Conservation (phyloP, 1,140 invertebrate species). For the Magallana gigas region DNA sequence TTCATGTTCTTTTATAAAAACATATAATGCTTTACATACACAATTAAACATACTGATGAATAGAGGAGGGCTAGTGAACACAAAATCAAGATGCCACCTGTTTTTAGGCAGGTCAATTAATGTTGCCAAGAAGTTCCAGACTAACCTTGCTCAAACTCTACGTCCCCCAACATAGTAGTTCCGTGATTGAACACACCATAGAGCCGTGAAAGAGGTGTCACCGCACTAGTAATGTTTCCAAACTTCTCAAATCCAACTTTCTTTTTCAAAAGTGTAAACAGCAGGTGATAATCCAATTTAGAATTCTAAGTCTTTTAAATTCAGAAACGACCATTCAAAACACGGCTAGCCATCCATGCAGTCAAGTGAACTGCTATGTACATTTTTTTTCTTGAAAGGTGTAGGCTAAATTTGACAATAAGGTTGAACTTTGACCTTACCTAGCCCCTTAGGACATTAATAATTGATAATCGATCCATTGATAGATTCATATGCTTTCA, state of each 20-base stretch:
- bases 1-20: neutral
- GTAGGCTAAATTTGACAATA: slow-evolving; percentile 35
- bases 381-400: slow-evolving; percentile 27
- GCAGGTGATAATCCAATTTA: slow-evolving; percentile 20
- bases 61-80: neutral
- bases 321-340: slow-evolving; percentile 21
- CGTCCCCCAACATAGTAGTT: slow-evolving; percentile 8
- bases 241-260: slow-evolving; percentile 12
- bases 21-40: neutral
- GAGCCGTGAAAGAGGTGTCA: neutral
- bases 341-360: slow-evolving; percentile 31
- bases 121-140: neutral
- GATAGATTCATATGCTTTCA: slow-evolving; percentile 34
- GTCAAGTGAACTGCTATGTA: neutral
- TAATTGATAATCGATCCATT: slow-evolving; percentile 16
- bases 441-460: slow-evolving; percentile 24
- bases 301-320: slow-evolving; percentile 2
- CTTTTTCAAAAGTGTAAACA: slow-evolving; percentile 29
- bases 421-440: slow-evolving; percentile 31
- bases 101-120: neutral
- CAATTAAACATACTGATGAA: slow-evolving; percentile 10
- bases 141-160: slow-evolving; percentile 15
- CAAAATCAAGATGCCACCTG: neutral
- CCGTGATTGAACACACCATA: neutral
- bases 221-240: neutral